phyloP scores from a whole-genome alignment of 2,113 vertebrate genomes.

The Alces alces region DNA sequence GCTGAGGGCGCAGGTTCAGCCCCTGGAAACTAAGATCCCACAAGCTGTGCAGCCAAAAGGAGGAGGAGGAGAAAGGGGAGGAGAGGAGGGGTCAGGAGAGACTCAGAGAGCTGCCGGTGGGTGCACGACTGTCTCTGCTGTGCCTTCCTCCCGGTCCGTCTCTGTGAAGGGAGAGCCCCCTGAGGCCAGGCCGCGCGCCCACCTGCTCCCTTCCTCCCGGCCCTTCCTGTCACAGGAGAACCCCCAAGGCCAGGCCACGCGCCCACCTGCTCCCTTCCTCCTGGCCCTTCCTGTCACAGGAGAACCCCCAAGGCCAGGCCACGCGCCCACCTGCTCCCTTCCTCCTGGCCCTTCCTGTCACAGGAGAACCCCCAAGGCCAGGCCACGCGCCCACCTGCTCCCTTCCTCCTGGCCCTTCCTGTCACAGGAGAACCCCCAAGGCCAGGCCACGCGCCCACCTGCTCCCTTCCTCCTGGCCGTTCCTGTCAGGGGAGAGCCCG shows the following conservation, averaged over 20 bases:
- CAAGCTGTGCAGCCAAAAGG: neutral
- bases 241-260: too few species aligned
- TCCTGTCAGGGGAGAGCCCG: too few species aligned
- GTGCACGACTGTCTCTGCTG: neutral
- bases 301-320: too few species aligned
- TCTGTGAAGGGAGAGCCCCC: neutral
- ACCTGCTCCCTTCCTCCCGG: too few species aligned
- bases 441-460: fast-evolving
- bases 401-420: too few species aligned
- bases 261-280: too few species aligned
- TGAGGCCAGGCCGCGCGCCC: fast-evolving
- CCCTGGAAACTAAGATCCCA: neutral
- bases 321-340: fast-evolving
- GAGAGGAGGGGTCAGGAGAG: neutral
- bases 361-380: too few species aligned
- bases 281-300: too few species aligned
- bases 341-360: too few species aligned
- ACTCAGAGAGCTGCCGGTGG: neutral
- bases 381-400: fast-evolving
- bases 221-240: too few species aligned
- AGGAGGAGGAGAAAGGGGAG: neutral
- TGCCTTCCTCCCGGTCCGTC: neutral
- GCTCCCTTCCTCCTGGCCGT: fast-evolving
- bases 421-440: too few species aligned
- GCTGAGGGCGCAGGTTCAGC: neutral